A percentile compares a stretch with the other conserved stretches of the same genome.
Conservation (phyloP, 1,140 invertebrate genomes). For the Acyrthosiphon pisum region DNA sequence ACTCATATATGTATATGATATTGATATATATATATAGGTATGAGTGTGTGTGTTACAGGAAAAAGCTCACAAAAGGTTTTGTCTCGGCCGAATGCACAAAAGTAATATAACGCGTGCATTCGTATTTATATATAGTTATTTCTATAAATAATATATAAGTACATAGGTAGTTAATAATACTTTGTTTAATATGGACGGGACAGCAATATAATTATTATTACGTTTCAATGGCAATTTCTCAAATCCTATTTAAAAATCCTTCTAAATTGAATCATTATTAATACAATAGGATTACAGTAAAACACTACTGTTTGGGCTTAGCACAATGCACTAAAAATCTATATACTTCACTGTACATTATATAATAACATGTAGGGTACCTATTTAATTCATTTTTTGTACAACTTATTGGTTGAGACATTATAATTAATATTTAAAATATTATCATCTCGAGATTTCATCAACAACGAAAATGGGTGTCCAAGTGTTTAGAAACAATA, state of each 20-base stretch:
- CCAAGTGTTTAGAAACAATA: too few species aligned
- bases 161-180: neutral
- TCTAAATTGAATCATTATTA: neutral
- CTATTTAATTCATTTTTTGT: neutral
- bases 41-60: neutral
- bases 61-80: constrained; percentile 3
- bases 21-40: neutral
- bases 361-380: too few species aligned
- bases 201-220: neutral
- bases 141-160: neutral
- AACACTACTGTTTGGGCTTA: too few species aligned
- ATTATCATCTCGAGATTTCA: neutral
- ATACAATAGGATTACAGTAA: neutral
- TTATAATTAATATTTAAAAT: too few species aligned
- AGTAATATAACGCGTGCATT: neutral
- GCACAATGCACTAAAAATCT: too few species aligned
- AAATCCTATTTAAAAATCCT: neutral
- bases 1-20: neutral
- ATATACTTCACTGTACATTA: too few species aligned
- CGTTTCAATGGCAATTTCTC: neutral
- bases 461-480: neutral
- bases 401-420: neutral
- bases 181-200: neutral
- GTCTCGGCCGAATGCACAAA: neutral
- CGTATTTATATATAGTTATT: constrained; percentile 3